phyloP scores from a whole-genome alignment of 2,797 vertebrate species.

The Eleutherodactylus coqui region DNA sequence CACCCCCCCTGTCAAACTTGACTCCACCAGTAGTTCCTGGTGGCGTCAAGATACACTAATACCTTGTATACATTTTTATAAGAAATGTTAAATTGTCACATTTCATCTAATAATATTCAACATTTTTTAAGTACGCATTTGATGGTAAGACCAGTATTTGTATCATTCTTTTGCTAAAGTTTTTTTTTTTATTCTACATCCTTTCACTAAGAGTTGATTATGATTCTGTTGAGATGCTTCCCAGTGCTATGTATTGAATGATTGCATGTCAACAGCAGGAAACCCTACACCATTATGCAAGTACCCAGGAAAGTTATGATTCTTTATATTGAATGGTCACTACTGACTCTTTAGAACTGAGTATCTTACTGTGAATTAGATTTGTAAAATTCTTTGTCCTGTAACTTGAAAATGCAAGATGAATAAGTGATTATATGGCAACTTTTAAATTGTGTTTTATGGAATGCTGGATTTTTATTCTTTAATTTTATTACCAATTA shows the following conservation, averaged over 20 bases:
- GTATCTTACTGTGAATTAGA: constrained; percentile 36
- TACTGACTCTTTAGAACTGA: constrained; percentile 27
- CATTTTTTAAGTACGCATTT: background rate
- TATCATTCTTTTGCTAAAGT: background rate
- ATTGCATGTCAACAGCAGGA: constrained; percentile 49
- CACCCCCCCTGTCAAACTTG: too few relatives aligned
- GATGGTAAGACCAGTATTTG: background rate
- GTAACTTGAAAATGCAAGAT: background rate
- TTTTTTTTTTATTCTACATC: constrained; percentile 4
- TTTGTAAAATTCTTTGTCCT: constrained; percentile 31
- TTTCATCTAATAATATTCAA: background rate
- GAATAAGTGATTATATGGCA: background rate
- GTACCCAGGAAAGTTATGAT: constrained; percentile 28
- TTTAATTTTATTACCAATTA: background rate
- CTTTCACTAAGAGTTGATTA: constrained; percentile 26
- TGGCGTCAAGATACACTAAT: too few relatives aligned
- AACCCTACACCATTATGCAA: constrained; percentile 16
- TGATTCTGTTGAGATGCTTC: constrained; percentile 25
- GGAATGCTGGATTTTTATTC: background rate
- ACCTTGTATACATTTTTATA: background rate
- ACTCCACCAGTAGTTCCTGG: too few relatives aligned
- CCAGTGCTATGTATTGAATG: background rate
- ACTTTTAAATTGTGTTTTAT: background rate
- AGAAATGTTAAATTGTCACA: background rate
- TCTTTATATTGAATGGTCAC: constrained; percentile 33